phyloP scores from a whole-genome alignment of 2,888 invertebrate genomes.

The Lycophotia porphyrea region DNA sequence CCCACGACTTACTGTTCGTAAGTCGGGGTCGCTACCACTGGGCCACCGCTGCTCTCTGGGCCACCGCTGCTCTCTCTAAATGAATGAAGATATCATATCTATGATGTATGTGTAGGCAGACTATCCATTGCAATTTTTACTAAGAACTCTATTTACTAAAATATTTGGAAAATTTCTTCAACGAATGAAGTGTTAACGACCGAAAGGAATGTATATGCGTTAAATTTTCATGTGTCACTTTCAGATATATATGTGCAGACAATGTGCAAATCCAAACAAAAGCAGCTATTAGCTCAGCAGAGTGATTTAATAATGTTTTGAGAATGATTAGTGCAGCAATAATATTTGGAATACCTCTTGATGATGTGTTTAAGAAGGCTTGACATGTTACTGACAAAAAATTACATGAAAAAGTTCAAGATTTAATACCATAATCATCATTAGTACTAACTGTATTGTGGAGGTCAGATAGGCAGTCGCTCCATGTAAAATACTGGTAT shows the following conservation, averaged over 20 bases:
- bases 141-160: neutral
- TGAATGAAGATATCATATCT: slow-evolving; percentile 9
- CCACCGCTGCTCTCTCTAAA: too few species aligned
- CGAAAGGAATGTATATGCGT: neutral
- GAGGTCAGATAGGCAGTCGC: too few species aligned
- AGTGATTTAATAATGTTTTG: slow-evolving; percentile 31
- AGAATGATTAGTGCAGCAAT: slow-evolving; percentile 33
- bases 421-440: neutral
- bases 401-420: neutral
- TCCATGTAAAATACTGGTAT: too few species aligned
- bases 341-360: slow-evolving; percentile 30
- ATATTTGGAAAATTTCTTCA: slow-evolving; percentile 16
- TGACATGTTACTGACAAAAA: neutral
- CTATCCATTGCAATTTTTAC: slow-evolving; percentile 35
- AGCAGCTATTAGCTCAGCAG: slow-evolving; percentile 23
- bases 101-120: neutral
- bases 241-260: neutral
- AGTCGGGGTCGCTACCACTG: too few species aligned
- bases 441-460: too few species aligned
- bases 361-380: slow-evolving; percentile 8
- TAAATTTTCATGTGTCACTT: neutral
- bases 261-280: slow-evolving; percentile 11
- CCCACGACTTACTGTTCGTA: too few species aligned
- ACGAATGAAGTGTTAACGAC: neutral
- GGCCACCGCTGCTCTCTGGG: too few species aligned